These are phyloP conservation scores for Bufotes viridis DNA, from an alignment of 2,797 vertebrate species.

Conservation along the genomic window DNA sequence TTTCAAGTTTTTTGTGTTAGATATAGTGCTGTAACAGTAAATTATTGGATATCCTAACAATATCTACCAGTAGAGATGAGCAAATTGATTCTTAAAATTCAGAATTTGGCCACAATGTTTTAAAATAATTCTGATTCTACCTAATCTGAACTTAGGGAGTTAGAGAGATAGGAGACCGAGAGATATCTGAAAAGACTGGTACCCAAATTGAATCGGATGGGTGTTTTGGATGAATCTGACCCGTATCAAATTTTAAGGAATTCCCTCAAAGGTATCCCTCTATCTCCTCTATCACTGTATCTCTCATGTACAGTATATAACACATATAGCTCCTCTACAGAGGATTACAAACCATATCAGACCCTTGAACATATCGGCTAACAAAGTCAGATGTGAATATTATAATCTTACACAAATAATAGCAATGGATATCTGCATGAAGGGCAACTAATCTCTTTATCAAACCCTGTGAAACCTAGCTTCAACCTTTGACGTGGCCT, in stretches of 20 bases:
- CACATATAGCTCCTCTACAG: slow-evolving; percentile 64
- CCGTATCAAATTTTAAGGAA: too few species aligned
- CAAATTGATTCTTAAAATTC: too few species aligned
- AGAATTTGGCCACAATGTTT: too few species aligned
- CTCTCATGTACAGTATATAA: too few species aligned
- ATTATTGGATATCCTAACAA: background rate
- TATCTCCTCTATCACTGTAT: background rate
- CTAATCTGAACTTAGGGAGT: too few species aligned
- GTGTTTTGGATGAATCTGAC: too few species aligned
- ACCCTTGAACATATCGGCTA: slow-evolving; percentile 71
- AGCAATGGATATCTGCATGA: slow-evolving; percentile 75
- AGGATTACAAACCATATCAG: slow-evolving; percentile 69
- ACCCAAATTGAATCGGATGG: too few species aligned
- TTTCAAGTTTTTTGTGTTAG: background rate
- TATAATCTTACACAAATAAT: slow-evolving; percentile 80
- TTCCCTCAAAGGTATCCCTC: too few species aligned
- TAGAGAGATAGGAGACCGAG: too few species aligned
- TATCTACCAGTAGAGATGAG: background rate
- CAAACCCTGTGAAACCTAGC: slow-evolving; percentile 79
- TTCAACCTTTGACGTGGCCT: slow-evolving; percentile 77
- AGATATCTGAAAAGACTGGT: too few species aligned
- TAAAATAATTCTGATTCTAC: too few species aligned
- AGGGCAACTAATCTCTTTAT: slow-evolving; percentile 79
- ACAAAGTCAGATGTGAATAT: slow-evolving; percentile 79
- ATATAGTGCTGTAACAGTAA: background rate